phyloP scores from a whole-genome alignment of 1,140 invertebrate species.

The Radopholus similis region DNA sequence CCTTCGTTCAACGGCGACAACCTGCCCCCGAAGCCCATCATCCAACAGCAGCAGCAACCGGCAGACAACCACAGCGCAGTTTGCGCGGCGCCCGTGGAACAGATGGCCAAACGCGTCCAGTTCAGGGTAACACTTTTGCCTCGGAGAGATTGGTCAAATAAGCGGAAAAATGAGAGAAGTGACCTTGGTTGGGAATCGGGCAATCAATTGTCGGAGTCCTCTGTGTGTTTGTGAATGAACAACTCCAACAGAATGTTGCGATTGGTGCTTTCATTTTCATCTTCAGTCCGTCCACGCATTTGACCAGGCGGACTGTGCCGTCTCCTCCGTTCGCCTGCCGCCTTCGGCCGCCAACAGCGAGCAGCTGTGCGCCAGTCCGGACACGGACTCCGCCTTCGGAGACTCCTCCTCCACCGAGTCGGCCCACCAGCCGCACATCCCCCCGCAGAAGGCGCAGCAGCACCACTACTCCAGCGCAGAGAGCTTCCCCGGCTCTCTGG shows the following conservation, averaged over 20 bases:
- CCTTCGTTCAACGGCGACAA: background rate
- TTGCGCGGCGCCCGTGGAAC: background rate
- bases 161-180: background rate
- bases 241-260: no score
- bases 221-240: no score
- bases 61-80: constrained; percentile 11
- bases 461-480: constrained; percentile 39
- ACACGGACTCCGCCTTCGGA: constrained; percentile 47
- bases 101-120: background rate
- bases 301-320: background rate
- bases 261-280: no score
- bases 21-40: background rate
- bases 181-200: background rate
- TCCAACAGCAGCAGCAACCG: background rate
- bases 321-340: background rate
- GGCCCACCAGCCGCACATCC: constrained; percentile 20
- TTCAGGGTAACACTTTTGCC: background rate
- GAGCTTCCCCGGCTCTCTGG: constrained; percentile 37
- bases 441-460: background rate
- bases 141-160: background rate
- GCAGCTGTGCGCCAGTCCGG: constrained; percentile 40
- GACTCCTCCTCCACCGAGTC: constrained; percentile 47
- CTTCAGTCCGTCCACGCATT: background rate
- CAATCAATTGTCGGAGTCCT: no score
- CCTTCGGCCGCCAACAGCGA: background rate